Evolutionary conservation across 2,888 invertebrate species (phyloP).

Genomic region (Mythimna impura): DNA sequence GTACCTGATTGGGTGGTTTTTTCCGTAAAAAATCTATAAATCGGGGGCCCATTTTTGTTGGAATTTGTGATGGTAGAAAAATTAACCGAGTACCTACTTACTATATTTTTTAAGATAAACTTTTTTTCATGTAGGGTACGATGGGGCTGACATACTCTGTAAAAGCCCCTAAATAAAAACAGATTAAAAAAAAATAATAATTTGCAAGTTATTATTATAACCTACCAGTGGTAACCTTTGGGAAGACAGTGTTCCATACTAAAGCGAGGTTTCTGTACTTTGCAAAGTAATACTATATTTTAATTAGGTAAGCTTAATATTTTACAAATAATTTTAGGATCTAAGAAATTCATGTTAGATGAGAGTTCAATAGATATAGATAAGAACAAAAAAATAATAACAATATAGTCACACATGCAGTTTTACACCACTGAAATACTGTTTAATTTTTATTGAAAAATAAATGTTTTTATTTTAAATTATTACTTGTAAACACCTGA

Average conservation of each 20-base stretch:
- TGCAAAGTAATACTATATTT: constrained; percentile 15
- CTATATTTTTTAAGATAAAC: no score
- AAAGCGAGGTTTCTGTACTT: constrained; percentile 21
- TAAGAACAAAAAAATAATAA: constrained; percentile 1
- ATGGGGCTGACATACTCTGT: no score
- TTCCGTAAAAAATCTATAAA: constrained; percentile 84
- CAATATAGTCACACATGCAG: constrained; percentile 16
- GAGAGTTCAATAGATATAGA: constrained; percentile 17
- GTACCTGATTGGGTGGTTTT: constrained; percentile 86
- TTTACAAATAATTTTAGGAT: neutral
- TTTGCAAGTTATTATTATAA: neutral
- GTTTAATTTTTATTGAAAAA: constrained; percentile 14
- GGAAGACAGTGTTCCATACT: constrained; percentile 51
- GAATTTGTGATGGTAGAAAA: constrained; percentile 49
- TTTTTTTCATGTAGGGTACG: neutral
- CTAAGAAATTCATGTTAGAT: constrained; percentile 1
- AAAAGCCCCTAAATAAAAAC: no score
- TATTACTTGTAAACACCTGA: neutral
- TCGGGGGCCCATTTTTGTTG: constrained; percentile 71
- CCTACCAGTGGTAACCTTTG: constrained; percentile 18
- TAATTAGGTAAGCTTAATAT: constrained; percentile 3
- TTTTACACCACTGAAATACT: constrained; percentile 22
- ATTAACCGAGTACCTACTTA: neutral
- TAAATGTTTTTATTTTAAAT: neutral
- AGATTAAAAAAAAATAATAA: no score